These are phyloP conservation scores for Chionodraco myersi DNA, from an alignment of 2,113 vertebrate genomes.

Conservation along the genomic window DNA sequence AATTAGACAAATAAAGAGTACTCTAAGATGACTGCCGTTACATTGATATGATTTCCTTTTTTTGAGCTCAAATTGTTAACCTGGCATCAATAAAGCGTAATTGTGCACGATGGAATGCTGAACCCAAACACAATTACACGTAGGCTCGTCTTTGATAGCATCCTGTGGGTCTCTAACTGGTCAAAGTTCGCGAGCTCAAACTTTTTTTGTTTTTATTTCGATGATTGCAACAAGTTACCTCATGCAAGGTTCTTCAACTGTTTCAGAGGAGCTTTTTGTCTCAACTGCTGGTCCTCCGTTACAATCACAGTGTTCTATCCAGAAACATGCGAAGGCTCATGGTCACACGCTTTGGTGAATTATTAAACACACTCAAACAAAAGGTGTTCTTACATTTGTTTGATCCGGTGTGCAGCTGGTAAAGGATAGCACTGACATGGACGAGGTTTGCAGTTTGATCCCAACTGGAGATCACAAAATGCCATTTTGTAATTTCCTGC, in stretches of 20 bases:
- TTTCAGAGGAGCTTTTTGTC: conserved; percentile 16
- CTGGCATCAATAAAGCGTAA: conserved; percentile 2
- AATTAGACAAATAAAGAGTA: conserved; percentile 50
- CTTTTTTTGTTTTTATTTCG: conserved; percentile 33
- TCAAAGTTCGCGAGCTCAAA: conserved; percentile 41
- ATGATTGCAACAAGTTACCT: conserved; percentile 65
- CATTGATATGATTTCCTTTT: conserved; percentile 29
- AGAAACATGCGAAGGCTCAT: conserved; percentile 8
- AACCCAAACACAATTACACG: conserved; percentile 39
- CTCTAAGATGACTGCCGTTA: conserved; percentile 18
- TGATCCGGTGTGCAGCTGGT: background rate
- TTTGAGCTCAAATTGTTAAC: background rate
- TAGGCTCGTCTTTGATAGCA: conserved; percentile 13
- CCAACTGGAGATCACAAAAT: background rate
- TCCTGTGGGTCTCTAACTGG: conserved; percentile 49
- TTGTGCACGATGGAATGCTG: conserved; percentile 6
- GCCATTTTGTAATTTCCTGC: background rate
- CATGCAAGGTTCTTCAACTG: conserved; percentile 47
- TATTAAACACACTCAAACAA: conserved; percentile 27
- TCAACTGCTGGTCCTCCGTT: conserved; percentile 11
- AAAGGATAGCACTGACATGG: background rate
- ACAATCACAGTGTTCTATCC: conserved; percentile 25
- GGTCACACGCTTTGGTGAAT: conserved; percentile 20
- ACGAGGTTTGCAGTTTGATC: background rate
- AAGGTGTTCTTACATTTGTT: conserved; percentile 1